Evolutionary conservation across 2,113 vertebrate genomes (phyloP).

Genomic region (Empidonax traillii): DNA sequence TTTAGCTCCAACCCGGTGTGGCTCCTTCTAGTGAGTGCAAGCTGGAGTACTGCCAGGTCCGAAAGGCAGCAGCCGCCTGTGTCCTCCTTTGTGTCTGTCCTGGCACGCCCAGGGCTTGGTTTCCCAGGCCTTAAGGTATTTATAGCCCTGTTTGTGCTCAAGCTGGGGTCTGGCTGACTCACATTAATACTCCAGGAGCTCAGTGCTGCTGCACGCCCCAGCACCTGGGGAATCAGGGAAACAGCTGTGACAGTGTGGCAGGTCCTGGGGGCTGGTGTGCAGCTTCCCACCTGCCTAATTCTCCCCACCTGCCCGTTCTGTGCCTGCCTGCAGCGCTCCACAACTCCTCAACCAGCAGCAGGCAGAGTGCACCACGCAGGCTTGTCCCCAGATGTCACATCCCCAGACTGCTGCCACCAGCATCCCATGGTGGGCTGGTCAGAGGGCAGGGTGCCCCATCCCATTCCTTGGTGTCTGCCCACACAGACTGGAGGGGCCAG

Average conservation of each 20-base stretch:
- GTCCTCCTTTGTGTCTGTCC: conserved; percentile 39
- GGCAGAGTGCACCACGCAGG: not conserved
- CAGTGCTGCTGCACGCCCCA: not conserved
- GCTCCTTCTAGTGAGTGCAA: not conserved
- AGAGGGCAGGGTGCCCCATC: not conserved
- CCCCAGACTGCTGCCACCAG: not conserved
- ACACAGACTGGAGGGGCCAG: not conserved
- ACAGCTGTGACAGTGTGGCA: not conserved
- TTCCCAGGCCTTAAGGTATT: conserved; percentile 6
- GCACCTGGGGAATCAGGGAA: not conserved
- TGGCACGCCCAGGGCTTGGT: conserved; percentile 38
- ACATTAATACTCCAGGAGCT: not conserved
- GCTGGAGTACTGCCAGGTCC: not conserved
- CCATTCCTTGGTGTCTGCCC: not conserved
- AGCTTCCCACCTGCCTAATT: not conserved
- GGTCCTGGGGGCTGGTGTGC: not conserved
- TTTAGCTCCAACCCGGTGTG: not conserved
- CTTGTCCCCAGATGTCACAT: not conserved
- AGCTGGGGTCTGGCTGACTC: not conserved
- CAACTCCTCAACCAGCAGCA: not conserved
- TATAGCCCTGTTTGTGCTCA: not conserved
- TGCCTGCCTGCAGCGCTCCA: not conserved
- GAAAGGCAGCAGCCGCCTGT: not conserved
- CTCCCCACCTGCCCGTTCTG: not conserved
- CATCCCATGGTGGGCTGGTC: accelerated